Evolutionary conservation across 1,140 invertebrate genomes (phyloP).

Genomic region (Anthonomus grandis): DNA sequence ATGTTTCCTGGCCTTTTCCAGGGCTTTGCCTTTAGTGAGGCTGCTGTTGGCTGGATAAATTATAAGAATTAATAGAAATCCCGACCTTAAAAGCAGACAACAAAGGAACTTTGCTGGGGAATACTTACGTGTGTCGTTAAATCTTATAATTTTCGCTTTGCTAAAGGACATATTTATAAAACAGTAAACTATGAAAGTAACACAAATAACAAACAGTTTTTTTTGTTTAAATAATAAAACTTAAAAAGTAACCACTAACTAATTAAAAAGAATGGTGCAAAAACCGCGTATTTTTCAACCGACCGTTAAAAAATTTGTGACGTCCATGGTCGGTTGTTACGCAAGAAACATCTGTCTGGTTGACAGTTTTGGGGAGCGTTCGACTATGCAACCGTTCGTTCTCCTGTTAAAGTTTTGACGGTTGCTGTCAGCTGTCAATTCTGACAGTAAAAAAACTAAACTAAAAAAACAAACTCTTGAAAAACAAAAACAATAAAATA

Average conservation of each 20-base stretch:
- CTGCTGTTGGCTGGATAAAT: slow-evolving; percentile 32
- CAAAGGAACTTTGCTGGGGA: neutral
- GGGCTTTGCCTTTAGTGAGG: slow-evolving; percentile 36
- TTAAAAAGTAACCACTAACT: neutral
- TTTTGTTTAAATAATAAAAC: neutral
- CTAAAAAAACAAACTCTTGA: too few relatives aligned
- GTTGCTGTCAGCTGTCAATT: too few relatives aligned
- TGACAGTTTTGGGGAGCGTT: too few relatives aligned
- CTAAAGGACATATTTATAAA: slow-evolving; percentile 42
- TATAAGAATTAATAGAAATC: slow-evolving; percentile 27
- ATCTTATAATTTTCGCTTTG: slow-evolving; percentile 46
- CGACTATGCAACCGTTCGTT: too few relatives aligned
- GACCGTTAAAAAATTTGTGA: slow-evolving; percentile 20
- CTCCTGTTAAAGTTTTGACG: too few relatives aligned
- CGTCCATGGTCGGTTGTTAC: too few relatives aligned
- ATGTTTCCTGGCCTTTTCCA: slow-evolving; percentile 24
- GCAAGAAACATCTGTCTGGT: too few relatives aligned
- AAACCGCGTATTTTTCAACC: slow-evolving; percentile 1
- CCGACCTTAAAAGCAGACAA: slow-evolving; percentile 12
- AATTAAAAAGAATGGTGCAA: neutral
- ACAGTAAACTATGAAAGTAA: slow-evolving; percentile 1
- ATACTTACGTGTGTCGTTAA: slow-evolving; percentile 45
- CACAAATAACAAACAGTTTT: neutral
- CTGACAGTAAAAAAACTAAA: too few relatives aligned
- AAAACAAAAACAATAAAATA: too few relatives aligned